phyloP scores from a whole-genome alignment of 2,113 vertebrate species.

The Tilapia sparmanii region DNA sequence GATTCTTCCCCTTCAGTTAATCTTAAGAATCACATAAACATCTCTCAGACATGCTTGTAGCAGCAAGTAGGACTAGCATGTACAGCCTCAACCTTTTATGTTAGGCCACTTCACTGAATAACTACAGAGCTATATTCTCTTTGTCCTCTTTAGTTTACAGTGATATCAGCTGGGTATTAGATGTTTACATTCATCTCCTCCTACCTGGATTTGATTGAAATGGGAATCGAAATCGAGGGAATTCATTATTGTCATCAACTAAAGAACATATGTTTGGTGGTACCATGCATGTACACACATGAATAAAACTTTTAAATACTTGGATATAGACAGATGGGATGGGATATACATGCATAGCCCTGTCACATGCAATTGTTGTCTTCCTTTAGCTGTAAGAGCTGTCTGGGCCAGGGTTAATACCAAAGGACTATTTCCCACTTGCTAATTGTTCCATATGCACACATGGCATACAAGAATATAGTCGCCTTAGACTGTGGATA shows the following conservation, averaged over 20 bases:
- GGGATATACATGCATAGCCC: not conserved
- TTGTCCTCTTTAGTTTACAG: not conserved
- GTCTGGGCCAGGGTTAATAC: not conserved
- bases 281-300: not conserved
- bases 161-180: not conserved
- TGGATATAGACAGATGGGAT: not conserved
- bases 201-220: not conserved
- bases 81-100: not conserved
- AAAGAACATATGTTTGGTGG: not conserved
- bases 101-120: not conserved
- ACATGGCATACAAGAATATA: not conserved
- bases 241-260: not conserved
- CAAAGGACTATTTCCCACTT: not conserved
- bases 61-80: not conserved
- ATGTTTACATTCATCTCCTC: not conserved
- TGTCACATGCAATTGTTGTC: not conserved
- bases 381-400: not conserved
- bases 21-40: not conserved
- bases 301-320: not conserved
- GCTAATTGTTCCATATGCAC: slow-evolving; percentile 14
- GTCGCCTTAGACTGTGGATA: not conserved
- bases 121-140: not conserved
- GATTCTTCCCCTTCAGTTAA: not conserved
- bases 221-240: not conserved
- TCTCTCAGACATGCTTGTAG: not conserved